Evolutionary conservation across 2,888 invertebrate species (phyloP).

Genomic region (Drosophila anomalata): DNA sequence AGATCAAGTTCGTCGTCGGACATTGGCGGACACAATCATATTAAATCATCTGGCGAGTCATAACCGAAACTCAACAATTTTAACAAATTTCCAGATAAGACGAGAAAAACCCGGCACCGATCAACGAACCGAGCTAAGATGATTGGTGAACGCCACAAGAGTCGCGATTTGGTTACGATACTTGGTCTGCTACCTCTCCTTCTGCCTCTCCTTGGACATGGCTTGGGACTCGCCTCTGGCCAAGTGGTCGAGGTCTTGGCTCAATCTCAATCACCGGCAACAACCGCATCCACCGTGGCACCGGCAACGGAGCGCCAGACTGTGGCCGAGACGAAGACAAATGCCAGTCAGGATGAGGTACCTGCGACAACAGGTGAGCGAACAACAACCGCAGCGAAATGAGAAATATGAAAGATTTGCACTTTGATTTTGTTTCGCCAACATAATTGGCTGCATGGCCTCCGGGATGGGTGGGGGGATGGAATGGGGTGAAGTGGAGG

Average conservation of each 20-base stretch:
- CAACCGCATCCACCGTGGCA: slow-evolving; percentile 36
- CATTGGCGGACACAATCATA: slow-evolving; percentile 37
- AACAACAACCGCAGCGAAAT: slow-evolving; percentile 62
- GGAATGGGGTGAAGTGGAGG: neutral
- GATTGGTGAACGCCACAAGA: slow-evolving; percentile 82
- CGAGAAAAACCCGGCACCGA: slow-evolving; percentile 51
- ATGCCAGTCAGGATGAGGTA: slow-evolving; percentile 64
- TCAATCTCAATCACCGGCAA: slow-evolving; percentile 36
- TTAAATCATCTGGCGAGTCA: slow-evolving; percentile 55
- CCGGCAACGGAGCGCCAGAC: slow-evolving; percentile 21
- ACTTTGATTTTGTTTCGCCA: slow-evolving; percentile 75
- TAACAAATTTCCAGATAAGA: slow-evolving; percentile 54
- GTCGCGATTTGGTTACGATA: slow-evolving; percentile 78
- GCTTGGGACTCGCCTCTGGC: slow-evolving; percentile 30
- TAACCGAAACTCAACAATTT: slow-evolving; percentile 59
- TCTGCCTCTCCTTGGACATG: slow-evolving; percentile 29
- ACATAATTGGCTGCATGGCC: slow-evolving; percentile 64
- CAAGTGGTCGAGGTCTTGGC: slow-evolving; percentile 69
- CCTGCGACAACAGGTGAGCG: slow-evolving; percentile 69
- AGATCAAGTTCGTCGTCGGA: slow-evolving; percentile 21
- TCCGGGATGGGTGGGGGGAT: slow-evolving; percentile 1
- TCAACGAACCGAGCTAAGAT: slow-evolving; percentile 55
- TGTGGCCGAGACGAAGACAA: slow-evolving; percentile 40
- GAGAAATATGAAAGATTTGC: slow-evolving; percentile 76
- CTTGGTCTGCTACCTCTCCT: slow-evolving; percentile 57